Evolutionary conservation across 2,888 invertebrate species (phyloP), one percentile per base, ranked within the genome.

Genomic region (Asteroscopus sphinx): DNA sequence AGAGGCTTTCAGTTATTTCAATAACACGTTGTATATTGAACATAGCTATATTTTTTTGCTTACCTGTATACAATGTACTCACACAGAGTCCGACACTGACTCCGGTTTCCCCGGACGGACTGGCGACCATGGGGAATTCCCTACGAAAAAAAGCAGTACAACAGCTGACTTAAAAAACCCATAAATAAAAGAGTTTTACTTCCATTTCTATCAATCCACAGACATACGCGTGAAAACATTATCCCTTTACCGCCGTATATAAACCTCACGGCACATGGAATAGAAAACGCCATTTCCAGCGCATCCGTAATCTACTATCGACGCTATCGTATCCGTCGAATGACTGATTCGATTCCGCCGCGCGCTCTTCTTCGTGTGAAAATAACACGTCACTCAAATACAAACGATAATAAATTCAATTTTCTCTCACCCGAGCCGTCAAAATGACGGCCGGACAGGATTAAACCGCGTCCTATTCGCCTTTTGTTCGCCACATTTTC

Each of bases 371-470:
- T 90, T 87, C 89, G 92, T 89, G 92, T 91, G 92, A 93, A 84
- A 93, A 93, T 93, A 93, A 92, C 93, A 93, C 90, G 93, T 93
- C 93, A 93, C 87, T 93, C 93, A 93, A 92, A 93, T 86, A 91
- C 89, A 88, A 89, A 86, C 88, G 89, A 92, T 94, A 92, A 93
- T 93, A 94, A 93, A 94, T 94, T 93, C 93, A 93, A 93, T 93
- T 94, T 92, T 91, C 90, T 82, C 87, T 85, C 78, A 79, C 85
- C 81, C 83, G 81, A 81, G 77, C 82, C 82, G 85, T 81, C 83
- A 85, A 85, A 90, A 90, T 88, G 90, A 86, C 90, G 89, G 82
- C 89, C 88, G 91, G 90, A 86, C 91, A 86, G 91, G 92, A 93
- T 93, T 93, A 93, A 92, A 90, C 68, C 82, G 85, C 82, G 90